Percentiles rank a stretch among this genome's conserved stretches.
These are phyloP conservation scores for Triplophysa yarkandensis DNA, from an alignment of 2,797 vertebrate species.

Conservation along the genomic window DNA sequence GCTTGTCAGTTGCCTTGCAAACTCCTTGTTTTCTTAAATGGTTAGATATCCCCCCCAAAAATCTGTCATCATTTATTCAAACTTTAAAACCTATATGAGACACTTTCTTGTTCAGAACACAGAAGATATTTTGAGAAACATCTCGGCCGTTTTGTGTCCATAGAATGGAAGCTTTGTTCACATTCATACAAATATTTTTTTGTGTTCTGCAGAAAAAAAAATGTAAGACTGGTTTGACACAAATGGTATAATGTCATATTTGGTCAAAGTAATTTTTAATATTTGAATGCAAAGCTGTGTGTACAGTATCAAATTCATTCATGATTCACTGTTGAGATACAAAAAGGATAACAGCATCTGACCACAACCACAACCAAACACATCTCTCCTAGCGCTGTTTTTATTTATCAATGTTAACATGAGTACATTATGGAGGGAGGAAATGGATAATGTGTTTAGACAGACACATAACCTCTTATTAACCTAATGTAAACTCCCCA, in stretches of 20 bases:
- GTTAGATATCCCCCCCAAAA: neutral
- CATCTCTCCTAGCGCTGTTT: neutral
- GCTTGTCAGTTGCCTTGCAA: neutral
- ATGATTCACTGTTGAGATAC: neutral
- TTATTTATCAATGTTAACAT: neutral
- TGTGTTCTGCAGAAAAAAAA: too few relatives aligned
- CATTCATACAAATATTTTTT: too few relatives aligned
- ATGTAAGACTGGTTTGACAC: too few relatives aligned
- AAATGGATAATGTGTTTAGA: neutral
- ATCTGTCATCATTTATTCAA: too few relatives aligned
- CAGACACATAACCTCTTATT: neutral
- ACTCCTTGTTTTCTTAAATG: neutral
- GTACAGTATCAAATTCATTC: neutral
- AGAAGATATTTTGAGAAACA: too few relatives aligned
- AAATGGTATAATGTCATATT: too few relatives aligned
- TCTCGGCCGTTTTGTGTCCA: too few relatives aligned
- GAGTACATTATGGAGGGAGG: neutral
- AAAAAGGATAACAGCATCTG: conserved; percentile 3
- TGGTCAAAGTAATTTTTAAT: neutral
- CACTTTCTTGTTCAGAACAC: too few relatives aligned
- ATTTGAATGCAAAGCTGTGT: neutral
- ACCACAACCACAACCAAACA: neutral
- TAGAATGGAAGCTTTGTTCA: too few relatives aligned
- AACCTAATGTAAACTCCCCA: neutral
- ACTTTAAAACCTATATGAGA: too few relatives aligned